Percentiles rank a stretch among this genome's conserved stretches.
Evolutionary conservation across 1,140 invertebrate genomes (phyloP).

Genomic region (Heliconius himera): DNA sequence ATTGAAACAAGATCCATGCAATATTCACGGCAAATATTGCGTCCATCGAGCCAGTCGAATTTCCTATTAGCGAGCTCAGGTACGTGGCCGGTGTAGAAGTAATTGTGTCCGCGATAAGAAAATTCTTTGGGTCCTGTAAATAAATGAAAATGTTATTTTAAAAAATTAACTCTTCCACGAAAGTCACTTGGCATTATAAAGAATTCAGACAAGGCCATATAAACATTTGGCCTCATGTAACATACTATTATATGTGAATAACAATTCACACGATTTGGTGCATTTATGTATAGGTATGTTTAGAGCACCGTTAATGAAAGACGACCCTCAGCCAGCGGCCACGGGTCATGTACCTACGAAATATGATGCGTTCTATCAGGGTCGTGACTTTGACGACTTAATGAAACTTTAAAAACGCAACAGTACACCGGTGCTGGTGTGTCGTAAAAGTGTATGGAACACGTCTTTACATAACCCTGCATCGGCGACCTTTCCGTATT

Average conservation of each 20-base stretch:
- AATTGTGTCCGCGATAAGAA: constrained; percentile 92
- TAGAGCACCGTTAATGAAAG: constrained; percentile 54
- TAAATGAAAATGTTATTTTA: constrained; percentile 27
- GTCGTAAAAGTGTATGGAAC: constrained; percentile 47
- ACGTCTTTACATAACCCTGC: constrained; percentile 58
- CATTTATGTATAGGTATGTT: constrained; percentile 30
- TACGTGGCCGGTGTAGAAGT: constrained; percentile 93
- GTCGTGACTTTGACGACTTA: constrained; percentile 66
- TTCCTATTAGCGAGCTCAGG: constrained; percentile 89
- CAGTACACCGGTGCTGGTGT: constrained; percentile 35
- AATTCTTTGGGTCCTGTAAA: constrained; percentile 93
- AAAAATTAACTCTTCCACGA: neutral
- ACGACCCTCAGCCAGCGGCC: constrained; percentile 50
- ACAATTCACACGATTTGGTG: constrained; percentile 52
- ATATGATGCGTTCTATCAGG: constrained; percentile 44
- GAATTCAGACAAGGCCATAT: constrained; percentile 44
- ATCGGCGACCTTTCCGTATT: constrained; percentile 58
- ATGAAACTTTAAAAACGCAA: constrained; percentile 50
- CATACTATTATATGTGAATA: constrained; percentile 48
- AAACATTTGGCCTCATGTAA: constrained; percentile 48
- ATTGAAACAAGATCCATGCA: constrained; percentile 95
- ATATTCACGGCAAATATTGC: constrained; percentile 94
- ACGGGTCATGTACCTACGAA: constrained; percentile 57
- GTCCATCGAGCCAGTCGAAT: constrained; percentile 94
- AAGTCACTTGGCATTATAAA: constrained; percentile 30